Percentiles rank a stretch among this genome's conserved stretches.
Conservation (phyloP, 2,888 invertebrate species). For the Acrobasis repandana region DNA sequence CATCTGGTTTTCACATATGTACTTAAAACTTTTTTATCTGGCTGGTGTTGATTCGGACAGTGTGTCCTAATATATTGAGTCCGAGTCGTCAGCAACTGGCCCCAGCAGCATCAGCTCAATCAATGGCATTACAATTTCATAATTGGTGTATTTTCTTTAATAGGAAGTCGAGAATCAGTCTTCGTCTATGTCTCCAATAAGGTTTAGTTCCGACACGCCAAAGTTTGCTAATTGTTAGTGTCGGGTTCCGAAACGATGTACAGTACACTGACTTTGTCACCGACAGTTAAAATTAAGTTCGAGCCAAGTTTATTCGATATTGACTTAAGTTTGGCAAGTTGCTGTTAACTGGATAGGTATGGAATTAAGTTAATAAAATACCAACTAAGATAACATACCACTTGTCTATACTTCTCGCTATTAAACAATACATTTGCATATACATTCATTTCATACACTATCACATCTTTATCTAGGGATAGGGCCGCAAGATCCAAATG, state of each 20-base stretch:
- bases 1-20: too few relatives aligned
- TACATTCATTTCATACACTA: too few relatives aligned
- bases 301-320: conserved; percentile 18
- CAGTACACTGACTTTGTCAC: conserved; percentile 19
- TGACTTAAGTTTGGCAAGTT: conserved; percentile 14
- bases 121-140: too few relatives aligned
- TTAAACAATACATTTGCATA: too few relatives aligned
- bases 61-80: too few relatives aligned
- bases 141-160: neutral
- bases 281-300: conserved; percentile 19
- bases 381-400: neutral
- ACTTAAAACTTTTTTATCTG: too few relatives aligned
- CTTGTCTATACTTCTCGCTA: too few relatives aligned
- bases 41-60: too few relatives aligned
- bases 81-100: too few relatives aligned
- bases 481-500: too few relatives aligned
- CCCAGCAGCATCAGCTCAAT: too few relatives aligned
- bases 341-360: conserved; percentile 1
- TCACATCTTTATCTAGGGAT: too few relatives aligned
- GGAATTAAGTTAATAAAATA: neutral
- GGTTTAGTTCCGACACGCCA: conserved; percentile 14
- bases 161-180: conserved; percentile 27
- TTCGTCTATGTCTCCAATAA: conserved; percentile 17
- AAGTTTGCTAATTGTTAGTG: conserved; percentile 24
- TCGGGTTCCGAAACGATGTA: conserved; percentile 21